Conservation (phyloP, 2,888 invertebrate genomes). For the Rotaria sp. region DNA sequence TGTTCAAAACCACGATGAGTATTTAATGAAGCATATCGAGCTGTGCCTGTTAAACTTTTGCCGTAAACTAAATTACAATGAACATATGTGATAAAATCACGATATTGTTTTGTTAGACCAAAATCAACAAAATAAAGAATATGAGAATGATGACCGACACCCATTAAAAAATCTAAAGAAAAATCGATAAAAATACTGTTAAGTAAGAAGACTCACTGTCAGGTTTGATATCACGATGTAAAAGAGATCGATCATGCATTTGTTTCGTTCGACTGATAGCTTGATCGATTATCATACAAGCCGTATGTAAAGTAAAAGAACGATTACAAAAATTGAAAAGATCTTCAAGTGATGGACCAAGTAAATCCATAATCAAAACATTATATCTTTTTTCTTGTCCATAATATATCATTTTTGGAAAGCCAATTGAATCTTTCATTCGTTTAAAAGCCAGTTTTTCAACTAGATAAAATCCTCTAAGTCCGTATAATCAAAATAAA, state of each 20-base stretch:
- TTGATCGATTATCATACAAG: not conserved
- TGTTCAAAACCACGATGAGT: slow-evolving; percentile 41
- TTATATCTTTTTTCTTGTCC: not conserved
- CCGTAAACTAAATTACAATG: slow-evolving; percentile 33
- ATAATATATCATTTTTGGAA: not conserved
- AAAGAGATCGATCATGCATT: not conserved
- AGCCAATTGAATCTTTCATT: not conserved
- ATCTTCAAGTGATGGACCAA: not conserved
- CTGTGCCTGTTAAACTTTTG: not conserved
- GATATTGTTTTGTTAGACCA: slow-evolving; percentile 55
- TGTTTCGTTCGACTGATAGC: not conserved
- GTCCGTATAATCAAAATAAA: too few species aligned
- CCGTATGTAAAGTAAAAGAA: not conserved
- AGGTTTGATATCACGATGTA: not conserved
- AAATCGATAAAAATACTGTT: too few species aligned
- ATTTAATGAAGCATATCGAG: not conserved
- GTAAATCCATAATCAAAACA: not conserved
- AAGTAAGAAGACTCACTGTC: not conserved
- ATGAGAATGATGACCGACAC: not conserved
- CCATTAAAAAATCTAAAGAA: not conserved
- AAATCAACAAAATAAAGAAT: slow-evolving; percentile 52
- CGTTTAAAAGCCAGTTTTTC: not conserved
- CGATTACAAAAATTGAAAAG: not conserved
- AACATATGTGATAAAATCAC: slow-evolving; percentile 45
- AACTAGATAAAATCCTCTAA: too few species aligned